Base-by-base conservation (phyloP, 1,140 invertebrate genomes). In the Drosophila trapezifrons region DNA sequence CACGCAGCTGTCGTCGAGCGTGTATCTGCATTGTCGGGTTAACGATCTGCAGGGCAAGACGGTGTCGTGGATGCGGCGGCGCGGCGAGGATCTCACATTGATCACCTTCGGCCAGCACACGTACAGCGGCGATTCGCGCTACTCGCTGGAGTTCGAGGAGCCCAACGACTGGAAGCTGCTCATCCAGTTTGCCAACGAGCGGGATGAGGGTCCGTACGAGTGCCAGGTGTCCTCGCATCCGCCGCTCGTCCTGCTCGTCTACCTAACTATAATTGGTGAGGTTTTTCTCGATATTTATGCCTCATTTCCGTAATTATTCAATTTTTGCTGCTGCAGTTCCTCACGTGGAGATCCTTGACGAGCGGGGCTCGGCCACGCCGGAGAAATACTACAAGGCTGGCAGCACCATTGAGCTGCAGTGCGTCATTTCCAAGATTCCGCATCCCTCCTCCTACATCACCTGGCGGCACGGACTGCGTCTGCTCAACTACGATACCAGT, bases 341-440 rank as follows among this genome's bases (percentile, higher is more conserved):
- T 84, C 95, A 95, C 90, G 95, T 97, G 73, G 96, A 96, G 91
- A 97, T 97, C 80, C 94, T 96, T 20, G 96, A 97, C 83, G 96
- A 97, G 78, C 94, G 96, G 73, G 96, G 95, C 25, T 94, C 94
- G 29, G 94, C 95, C n/a, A 95, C 96, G 5, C 94, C 95, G 65
- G 96, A 97, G 92, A 97, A 97, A 93, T 96, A 96, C 92, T 97
- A 97, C 93, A 96, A 97, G 92, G 95, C 96, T 65, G 96, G 96
- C 46, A 96, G 96, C 79, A 97, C 96, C 70, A 97, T 97, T 87
- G 96, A 97, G 91, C 93, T 97, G 62, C 95, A 96, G 77, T 97
- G 96, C 91, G 94, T 96, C 76, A 96, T 97, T 86, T 96, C 95
- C 80, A 95, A 96, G 92, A 96, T 96, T 76, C 96, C 95, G 59